Percentiles rank a stretch among this genome's conserved stretches.
Conservation (phyloP, 2,888 invertebrate genomes). For the Diogma glabrata region DNA sequence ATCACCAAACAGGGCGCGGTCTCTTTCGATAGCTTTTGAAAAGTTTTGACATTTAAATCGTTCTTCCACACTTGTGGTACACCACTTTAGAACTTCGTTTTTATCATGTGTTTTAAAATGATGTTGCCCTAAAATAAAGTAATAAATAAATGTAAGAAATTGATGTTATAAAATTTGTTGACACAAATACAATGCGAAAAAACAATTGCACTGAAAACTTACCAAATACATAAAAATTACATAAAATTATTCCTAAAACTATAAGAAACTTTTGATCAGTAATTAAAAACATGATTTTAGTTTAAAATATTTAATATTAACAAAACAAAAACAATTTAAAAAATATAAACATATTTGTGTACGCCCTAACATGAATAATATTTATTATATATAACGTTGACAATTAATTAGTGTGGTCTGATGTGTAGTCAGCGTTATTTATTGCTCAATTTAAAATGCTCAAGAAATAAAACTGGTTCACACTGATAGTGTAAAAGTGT, state of each 20-base stretch:
- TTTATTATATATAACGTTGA: background rate
- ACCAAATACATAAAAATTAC: constrained; percentile 1
- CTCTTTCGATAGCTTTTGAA: constrained; percentile 51
- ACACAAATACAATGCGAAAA: background rate
- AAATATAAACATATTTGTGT: constrained; percentile 1
- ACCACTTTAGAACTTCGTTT: constrained; percentile 50
- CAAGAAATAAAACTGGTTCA: too few relatives aligned
- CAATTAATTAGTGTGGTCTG: background rate
- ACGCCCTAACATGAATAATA: too few relatives aligned
- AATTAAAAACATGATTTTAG: background rate
- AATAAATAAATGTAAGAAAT: background rate
- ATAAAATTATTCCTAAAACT: background rate
- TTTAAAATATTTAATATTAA: background rate
- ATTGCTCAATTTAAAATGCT: too few relatives aligned
- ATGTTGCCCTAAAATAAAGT: constrained; percentile 27
- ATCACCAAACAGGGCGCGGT: constrained; percentile 50
- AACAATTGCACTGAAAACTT: background rate
- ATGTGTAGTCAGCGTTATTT: too few relatives aligned
- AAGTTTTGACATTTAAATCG: constrained; percentile 74
- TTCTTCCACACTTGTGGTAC: constrained; percentile 67
- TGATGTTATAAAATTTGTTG: too few relatives aligned
- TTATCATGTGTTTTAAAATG: constrained; percentile 26
- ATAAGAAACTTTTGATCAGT: constrained; percentile 2
- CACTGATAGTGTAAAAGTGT: too few relatives aligned
- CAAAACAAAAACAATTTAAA: background rate